A percentile compares a stretch with the other conserved stretches of the same genome.
Evolutionary conservation across 1,140 invertebrate genomes (phyloP).

Genomic region (Neelides sp.): DNA sequence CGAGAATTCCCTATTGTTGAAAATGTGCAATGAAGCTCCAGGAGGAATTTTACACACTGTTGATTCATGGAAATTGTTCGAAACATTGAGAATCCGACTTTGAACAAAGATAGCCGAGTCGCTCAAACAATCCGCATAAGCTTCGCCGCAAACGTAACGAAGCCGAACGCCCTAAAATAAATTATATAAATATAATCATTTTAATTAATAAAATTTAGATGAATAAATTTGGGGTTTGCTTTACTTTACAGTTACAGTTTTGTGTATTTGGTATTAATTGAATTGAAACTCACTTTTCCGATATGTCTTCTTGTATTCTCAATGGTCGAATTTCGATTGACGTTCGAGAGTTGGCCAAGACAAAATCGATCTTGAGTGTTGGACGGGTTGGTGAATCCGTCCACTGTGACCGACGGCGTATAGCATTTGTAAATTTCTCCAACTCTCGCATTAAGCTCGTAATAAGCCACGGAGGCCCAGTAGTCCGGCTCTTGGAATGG

Average conservation of each 20-base stretch:
- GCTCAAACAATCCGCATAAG: constrained; percentile 91
- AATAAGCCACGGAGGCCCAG: constrained; percentile 91
- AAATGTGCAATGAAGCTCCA: constrained; percentile 87
- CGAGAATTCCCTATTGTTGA: constrained; percentile 93
- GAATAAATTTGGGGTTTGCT: constrained; percentile 7
- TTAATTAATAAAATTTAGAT: too few relatives aligned
- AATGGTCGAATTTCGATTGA: constrained; percentile 93
- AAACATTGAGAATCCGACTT: constrained; percentile 87
- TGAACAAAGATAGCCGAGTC: constrained; percentile 93
- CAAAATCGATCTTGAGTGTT: constrained; percentile 88
- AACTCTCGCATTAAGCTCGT: constrained; percentile 85
- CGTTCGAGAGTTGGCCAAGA: constrained; percentile 85
- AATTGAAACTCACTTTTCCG: constrained; percentile 64
- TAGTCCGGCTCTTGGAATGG: constrained; percentile 65
- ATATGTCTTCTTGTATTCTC: constrained; percentile 92
- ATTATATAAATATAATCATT: too few relatives aligned
- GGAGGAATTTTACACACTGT: constrained; percentile 90
- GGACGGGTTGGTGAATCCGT: constrained; percentile 90
- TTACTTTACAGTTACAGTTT: too few relatives aligned
- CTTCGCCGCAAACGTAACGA: constrained; percentile 94
- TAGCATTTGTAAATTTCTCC: constrained; percentile 89
- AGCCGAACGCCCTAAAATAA: constrained; percentile 61
- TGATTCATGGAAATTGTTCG: constrained; percentile 85
- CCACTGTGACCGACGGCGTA: constrained; percentile 76
- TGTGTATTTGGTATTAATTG: too few relatives aligned